Evolutionary conservation across 2,797 vertebrate genomes (phyloP), one percentile per base, ranked within the genome.

Genomic region (Anas acuta): DNA sequence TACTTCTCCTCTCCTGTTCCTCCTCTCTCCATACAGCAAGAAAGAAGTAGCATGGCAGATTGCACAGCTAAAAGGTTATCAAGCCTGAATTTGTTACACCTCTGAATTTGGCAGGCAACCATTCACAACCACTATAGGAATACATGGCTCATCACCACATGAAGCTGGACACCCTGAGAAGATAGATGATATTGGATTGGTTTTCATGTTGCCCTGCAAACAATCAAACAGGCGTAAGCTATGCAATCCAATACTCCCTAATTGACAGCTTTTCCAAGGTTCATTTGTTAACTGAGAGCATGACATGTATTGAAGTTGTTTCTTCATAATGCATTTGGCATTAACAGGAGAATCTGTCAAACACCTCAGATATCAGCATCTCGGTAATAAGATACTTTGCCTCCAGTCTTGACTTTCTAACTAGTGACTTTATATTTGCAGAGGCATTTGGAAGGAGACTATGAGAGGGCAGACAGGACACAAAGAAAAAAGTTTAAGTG

Each of bases 231-330:
- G 65, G 49, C 83, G 87, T 79, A 86, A 91, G 70, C 83, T 61
- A 4, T 73, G 80, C 80, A 60, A 58, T 77, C 58, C 87, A 83
- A 88, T 95, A 76, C 28, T 96, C 75, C 65, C 75, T 96, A 95
- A 95, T 70, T 93, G 89, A 93, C 86, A 92, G 81, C 92, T 91
- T 94, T 93, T 92, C 73, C 78, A 84, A 90, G 91, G 91, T 93
- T 96, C 92, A 95, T 94, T 96, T 96, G 94, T 95, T 97, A 94
- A 69, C 93, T 80, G 87, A 92, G 84, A 87, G 75, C 92, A 60
- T 96, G 93, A 90, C 94, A 91, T 72, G 35, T 92, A 83, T 92
- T 90, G 90, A 92, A 89, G 85, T 84, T 94, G 90, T 95, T 93
- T 87, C 95, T 90, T 91, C 88, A 96, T 94, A 92, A 94, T 84